Base-by-base conservation (phyloP, 2,113 vertebrate genomes). In the Gasterosteus aculeatus region DNA sequence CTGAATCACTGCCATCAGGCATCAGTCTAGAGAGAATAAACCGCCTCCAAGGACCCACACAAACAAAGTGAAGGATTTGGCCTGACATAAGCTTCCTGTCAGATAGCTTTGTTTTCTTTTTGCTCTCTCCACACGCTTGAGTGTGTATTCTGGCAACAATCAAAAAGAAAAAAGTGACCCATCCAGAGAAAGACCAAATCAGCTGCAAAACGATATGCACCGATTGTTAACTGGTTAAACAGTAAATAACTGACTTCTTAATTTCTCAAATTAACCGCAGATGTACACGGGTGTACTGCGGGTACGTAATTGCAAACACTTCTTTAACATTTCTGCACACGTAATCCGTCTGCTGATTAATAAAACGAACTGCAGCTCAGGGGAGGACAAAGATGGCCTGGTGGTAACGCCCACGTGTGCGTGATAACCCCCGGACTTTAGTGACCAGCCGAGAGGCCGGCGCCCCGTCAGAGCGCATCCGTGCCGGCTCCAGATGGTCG, bases 401-500 rank as follows among this genome's bases (percentile, higher is more conserved):
- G 63, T 39, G 58, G 56, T 42, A 70, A 41, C 44, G 62, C 46
- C 42, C 19, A 22, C 46, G 49, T 72, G 59, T 70, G 44, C 42
- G 63, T 60, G 61, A 61, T 71, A 76, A 69, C 51, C 58, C 35
- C 35, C 1, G 0, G 62, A 47, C 72, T 60, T 65, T 65, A 78
- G 49, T 57, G 63, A 85, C 47, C 64, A 73, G 69, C 68, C 64
- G 80, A 81, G 75, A 76, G 56, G 70, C 46, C 58, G 46, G 62
- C 69, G 72, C 78, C 54, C 59, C 12, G 42, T 72, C 39, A 67
- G 70, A 78, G 54, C 16, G 41, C 61, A 12, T 0, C 62, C 66
- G 69, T 10, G 74, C 46, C 11, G 19, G 78, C 78, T 80, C 90
- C 90, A 92, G 89, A 90, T 87, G 86, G 89, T 75, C 3, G 59